Base-by-base conservation (phyloP, 1,140 invertebrate species). In the Drosophila repleta region DNA sequence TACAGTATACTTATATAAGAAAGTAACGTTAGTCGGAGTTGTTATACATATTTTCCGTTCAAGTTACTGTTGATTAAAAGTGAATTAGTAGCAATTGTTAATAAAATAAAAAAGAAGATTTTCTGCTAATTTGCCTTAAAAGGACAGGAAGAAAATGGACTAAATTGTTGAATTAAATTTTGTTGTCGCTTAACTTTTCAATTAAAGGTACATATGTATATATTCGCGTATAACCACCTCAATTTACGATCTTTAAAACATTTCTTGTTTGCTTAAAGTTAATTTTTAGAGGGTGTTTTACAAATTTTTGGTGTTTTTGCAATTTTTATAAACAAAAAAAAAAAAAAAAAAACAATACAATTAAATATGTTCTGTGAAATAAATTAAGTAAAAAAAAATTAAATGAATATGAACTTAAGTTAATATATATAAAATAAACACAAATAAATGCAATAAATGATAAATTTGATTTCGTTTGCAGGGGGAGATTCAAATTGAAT, bases 121-220 rank as follows among this genome's bases (percentile, higher is more conserved):
- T 62, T 72, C 75, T 82, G 82, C 82, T 66, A 72, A 45, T 65
- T 77, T 53, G 29, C 20, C 61, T 61, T 56, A 65, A 61, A 46
- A 49, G 56, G 49, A 75, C 55, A 75, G 62, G 73, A 82, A 75
- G 65, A 77, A 67, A 85, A 66, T 51, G 62, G 62, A 63, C 62
- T 62, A 68, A 75, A 63, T 75, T 78, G 70, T 78, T 87, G 74
- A 66, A 43, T 60, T 74, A 71, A 32, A 35, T 39, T n/a, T n/a
- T 45, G 26, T 39, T 48, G 61, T 53, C 60, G 45, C 4, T 53
- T 39, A 49, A 45, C 18, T 52, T 41, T 67, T 73, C 53, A 74
- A 71, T 70, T 74, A 67, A 51, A 85, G 81, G 81, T 85, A 85
- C 81, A 85, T 68, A 74, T 85, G 81, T 85, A 64, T 78, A 81